phyloP scores from a whole-genome alignment of 2,797 vertebrate genomes.

The Hippocampus kuda region DNA sequence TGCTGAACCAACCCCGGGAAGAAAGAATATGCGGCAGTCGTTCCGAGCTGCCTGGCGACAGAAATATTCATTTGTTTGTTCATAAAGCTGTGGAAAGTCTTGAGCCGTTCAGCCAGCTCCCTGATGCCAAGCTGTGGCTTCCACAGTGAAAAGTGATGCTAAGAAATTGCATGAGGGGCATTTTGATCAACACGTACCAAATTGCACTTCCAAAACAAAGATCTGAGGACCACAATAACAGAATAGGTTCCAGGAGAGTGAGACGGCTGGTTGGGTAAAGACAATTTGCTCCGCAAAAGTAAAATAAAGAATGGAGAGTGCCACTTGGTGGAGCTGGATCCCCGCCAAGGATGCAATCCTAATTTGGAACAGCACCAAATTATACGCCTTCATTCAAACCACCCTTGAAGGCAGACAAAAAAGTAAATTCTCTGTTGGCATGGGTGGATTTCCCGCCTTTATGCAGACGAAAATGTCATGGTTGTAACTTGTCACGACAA shows the following conservation, averaged over 20 bases:
- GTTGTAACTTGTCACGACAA: neutral
- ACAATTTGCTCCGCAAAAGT: constrained; percentile 8
- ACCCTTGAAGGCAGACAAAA: neutral
- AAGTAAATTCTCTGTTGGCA: neutral
- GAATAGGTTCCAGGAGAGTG: constrained; percentile 19
- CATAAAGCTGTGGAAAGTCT: constrained; percentile 55
- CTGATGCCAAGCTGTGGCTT: constrained; percentile 50
- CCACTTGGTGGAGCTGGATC: neutral
- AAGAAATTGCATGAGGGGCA: constrained; percentile 52
- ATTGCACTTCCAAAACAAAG: constrained; percentile 52
- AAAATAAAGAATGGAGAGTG: constrained; percentile 1
- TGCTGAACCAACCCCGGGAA: constrained; percentile 50
- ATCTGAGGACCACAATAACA: constrained; percentile 44
- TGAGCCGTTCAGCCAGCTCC: constrained; percentile 47
- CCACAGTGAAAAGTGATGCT: constrained; percentile 42
- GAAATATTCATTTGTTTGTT: constrained; percentile 59
- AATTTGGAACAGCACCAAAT: neutral
- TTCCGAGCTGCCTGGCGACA: constrained; percentile 46
- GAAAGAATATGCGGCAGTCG: constrained; percentile 30
- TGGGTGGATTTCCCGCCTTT: neutral
- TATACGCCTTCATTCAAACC: neutral
- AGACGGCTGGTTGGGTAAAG: neutral
- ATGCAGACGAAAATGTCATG: neutral
- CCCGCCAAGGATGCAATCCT: neutral
- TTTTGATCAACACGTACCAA: constrained; percentile 57